Conservation (phyloP, 2,888 invertebrate species). For the Chrysotoxum bicinctum region DNA sequence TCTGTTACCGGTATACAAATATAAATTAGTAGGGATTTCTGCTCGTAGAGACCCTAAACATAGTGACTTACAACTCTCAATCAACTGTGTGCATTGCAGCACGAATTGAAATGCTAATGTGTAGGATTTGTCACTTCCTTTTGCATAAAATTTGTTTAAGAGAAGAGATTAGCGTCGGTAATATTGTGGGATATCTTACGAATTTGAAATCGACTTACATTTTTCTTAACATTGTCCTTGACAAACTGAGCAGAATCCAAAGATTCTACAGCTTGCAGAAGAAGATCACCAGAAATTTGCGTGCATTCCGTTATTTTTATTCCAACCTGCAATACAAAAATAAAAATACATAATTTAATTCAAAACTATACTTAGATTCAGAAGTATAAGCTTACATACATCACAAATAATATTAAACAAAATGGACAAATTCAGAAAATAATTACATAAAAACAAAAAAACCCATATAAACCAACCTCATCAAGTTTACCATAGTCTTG, state of each 20-base stretch:
- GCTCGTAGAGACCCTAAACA: no score
- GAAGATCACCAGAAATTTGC: constrained; percentile 84
- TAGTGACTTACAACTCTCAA: no score
- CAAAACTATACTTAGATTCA: neutral
- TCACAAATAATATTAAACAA: constrained; percentile 8
- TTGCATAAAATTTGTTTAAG: no score
- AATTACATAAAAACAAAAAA: constrained; percentile 38
- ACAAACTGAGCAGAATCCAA: constrained; percentile 86
- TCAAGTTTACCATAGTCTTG: constrained; percentile 83
- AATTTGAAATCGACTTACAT: constrained; percentile 83
- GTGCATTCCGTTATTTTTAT: constrained; percentile 83
- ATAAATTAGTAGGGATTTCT: no score
- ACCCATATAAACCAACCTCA: constrained; percentile 81
- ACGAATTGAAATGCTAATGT: no score
- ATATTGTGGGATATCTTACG: neutral
- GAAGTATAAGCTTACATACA: neutral
- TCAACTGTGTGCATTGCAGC: no score
- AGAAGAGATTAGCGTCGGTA: no score
- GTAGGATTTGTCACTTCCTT: no score
- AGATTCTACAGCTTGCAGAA: constrained; percentile 86
- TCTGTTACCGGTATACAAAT: no score
- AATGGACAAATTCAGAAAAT: constrained; percentile 29
- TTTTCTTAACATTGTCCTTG: constrained; percentile 87
- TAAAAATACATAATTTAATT: neutral
- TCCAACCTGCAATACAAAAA: constrained; percentile 82